These are phyloP conservation scores for Camponotus floridanus DNA, from an alignment of 1,140 invertebrate genomes.

Conservation along the genomic window DNA sequence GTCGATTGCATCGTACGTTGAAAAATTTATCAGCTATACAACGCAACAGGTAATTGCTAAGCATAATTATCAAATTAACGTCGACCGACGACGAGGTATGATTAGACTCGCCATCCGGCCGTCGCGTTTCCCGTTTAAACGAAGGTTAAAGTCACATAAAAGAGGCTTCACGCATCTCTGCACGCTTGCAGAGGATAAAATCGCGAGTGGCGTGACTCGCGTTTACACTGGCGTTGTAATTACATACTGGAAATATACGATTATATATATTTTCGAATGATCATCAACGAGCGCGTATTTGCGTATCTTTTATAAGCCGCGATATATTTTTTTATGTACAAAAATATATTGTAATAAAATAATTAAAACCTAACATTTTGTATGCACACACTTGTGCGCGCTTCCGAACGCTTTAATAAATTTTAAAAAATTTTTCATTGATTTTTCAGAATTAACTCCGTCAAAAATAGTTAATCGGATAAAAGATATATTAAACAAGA, in stretches of 20 bases:
- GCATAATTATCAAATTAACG: slow-evolving; percentile 52
- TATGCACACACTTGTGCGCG: no score
- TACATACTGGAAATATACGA: not conserved
- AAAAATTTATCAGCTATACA: slow-evolving; percentile 25
- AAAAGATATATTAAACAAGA: not conserved
- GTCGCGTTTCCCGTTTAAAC: slow-evolving; percentile 33
- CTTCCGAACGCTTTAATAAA: no score
- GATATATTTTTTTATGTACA: not conserved
- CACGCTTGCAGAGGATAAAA: slow-evolving; percentile 32
- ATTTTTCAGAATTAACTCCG: not conserved
- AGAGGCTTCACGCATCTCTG: not conserved
- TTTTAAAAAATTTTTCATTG: no score
- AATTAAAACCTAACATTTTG: no score
- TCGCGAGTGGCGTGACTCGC: slow-evolving; percentile 34
- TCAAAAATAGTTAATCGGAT: not conserved
- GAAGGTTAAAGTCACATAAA: slow-evolving; percentile 44
- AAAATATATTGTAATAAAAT: not conserved
- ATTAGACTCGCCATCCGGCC: slow-evolving; percentile 33
- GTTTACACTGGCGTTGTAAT: not conserved
- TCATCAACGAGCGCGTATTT: not conserved
- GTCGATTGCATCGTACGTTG: not conserved
- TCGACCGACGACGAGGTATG: slow-evolving; percentile 33
- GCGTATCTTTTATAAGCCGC: not conserved
- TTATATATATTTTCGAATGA: not conserved
- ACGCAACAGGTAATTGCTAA: slow-evolving; percentile 49